phyloP scores from a whole-genome alignment of 2,797 vertebrate species.

The Paratrypauchen microcephalus region DNA sequence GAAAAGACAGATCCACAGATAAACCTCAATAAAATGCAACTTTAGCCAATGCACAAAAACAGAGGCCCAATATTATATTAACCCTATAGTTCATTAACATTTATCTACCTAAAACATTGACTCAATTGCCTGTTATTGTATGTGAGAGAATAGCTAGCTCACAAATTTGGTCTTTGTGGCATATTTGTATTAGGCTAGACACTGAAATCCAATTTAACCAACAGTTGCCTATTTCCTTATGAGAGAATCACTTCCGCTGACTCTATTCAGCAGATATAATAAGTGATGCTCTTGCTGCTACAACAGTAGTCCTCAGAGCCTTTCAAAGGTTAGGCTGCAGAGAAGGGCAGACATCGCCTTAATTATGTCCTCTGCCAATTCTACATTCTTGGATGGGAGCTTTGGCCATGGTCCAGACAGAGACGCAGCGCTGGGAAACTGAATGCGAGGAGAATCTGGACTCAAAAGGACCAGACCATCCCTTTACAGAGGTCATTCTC shows the following conservation, averaged over 20 bases:
- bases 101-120: neutral
- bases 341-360: constrained; percentile 66
- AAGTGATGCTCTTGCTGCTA: constrained; percentile 29
- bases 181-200: constrained; percentile 10
- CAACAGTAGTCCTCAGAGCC: constrained; percentile 40
- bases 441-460: constrained; percentile 72
- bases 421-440: constrained; percentile 71
- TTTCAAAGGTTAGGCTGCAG: constrained; percentile 58
- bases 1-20: neutral
- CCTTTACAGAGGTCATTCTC: constrained; percentile 73
- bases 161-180: neutral
- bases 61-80: neutral
- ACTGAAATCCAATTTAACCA: constrained; percentile 18
- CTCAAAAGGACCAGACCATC: constrained; percentile 72
- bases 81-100: neutral
- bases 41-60: neutral
- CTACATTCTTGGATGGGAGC: constrained; percentile 59
- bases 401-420: constrained; percentile 58
- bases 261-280: constrained; percentile 32
- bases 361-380: constrained; percentile 70
- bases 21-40: neutral
- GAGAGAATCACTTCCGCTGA: constrained; percentile 12
- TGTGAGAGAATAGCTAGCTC: neutral
- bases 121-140: neutral
- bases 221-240: constrained; percentile 6